Conservation (phyloP, 1,140 invertebrate species). For the Dreissena rostriformis region DNA sequence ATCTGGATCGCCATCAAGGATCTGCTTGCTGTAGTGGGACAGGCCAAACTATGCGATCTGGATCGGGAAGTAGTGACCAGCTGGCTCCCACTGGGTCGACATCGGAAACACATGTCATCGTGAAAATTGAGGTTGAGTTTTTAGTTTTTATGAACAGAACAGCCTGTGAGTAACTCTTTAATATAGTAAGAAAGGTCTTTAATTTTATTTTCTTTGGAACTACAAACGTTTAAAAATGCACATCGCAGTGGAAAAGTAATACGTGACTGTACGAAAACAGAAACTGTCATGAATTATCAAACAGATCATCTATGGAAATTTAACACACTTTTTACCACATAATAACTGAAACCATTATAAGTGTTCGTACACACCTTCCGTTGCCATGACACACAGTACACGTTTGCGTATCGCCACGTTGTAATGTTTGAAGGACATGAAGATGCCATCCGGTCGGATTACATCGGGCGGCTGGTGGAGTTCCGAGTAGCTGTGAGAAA, state of each 20-base stretch:
- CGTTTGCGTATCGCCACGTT: conserved; percentile 97
- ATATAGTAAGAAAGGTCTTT: no score
- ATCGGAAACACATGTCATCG: conserved; percentile 90
- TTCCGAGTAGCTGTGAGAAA: conserved; percentile 97
- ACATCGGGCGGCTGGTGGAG: conserved; percentile 93
- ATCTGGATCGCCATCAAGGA: conserved; percentile 68
- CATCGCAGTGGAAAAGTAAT: no score
- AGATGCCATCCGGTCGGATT: conserved; percentile 94
- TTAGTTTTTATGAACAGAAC: no score
- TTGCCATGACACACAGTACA: conserved; percentile 97
- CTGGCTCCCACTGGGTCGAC: conserved; percentile 95
- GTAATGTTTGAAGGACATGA: conserved; percentile 98
- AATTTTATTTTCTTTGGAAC: no score
- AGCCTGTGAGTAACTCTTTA: no score
- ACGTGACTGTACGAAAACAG: no score
- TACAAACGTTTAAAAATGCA: no score
- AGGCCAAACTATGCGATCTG: conserved; percentile 99
- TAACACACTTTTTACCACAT: no score
- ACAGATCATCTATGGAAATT: no score
- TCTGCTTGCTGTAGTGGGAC: conserved; percentile 97
- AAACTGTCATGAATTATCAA: no score
- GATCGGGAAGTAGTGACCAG: conserved; percentile 97
- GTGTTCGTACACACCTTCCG: conserved; percentile 86
- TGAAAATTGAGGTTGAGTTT: background rate
- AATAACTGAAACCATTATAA: no score